Evolutionary conservation across 2,113 vertebrate genomes (phyloP).

Genomic region (Campylomormyrus numenius): DNA sequence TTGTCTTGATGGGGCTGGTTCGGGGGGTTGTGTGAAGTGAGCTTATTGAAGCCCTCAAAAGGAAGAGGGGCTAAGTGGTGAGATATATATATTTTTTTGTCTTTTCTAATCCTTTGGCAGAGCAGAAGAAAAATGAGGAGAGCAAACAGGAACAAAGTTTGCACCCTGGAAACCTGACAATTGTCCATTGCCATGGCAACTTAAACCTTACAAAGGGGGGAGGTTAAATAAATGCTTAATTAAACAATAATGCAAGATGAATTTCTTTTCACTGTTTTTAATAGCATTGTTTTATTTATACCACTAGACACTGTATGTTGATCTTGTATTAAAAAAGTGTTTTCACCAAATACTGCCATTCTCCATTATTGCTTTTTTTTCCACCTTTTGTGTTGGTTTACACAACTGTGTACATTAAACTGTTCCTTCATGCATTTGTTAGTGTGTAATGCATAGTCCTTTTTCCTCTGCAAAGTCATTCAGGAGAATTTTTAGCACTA

Average conservation of each 20-base stretch:
- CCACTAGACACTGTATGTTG: slow-evolving; percentile 56
- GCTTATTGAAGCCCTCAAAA: not conserved
- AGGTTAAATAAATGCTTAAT: slow-evolving; percentile 34
- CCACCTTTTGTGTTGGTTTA: not conserved
- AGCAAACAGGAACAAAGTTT: not conserved
- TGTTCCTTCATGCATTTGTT: not conserved
- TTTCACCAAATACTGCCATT: slow-evolving; percentile 59
- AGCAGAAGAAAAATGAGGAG: not conserved
- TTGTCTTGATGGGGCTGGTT: not conserved
- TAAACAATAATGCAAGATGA: slow-evolving; percentile 37
- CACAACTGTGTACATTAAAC: not conserved
- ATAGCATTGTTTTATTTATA: slow-evolving; percentile 53
- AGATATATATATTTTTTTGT: not conserved
- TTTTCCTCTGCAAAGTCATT: not conserved
- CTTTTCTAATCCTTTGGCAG: not conserved
- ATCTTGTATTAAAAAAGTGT: slow-evolving; percentile 60
- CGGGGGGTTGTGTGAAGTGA: not conserved
- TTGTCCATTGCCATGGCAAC: slow-evolving; percentile 53
- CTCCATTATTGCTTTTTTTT: slow-evolving; percentile 49
- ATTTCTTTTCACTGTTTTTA: slow-evolving; percentile 39
- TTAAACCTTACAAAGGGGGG: slow-evolving; percentile 26
- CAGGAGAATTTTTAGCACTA: not conserved
- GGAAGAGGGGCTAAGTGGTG: not conserved
- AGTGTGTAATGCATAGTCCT: not conserved
- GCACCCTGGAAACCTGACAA: slow-evolving; percentile 24